Conservation (phyloP, 2,888 invertebrate species). For the Drosophila helvetica region DNA sequence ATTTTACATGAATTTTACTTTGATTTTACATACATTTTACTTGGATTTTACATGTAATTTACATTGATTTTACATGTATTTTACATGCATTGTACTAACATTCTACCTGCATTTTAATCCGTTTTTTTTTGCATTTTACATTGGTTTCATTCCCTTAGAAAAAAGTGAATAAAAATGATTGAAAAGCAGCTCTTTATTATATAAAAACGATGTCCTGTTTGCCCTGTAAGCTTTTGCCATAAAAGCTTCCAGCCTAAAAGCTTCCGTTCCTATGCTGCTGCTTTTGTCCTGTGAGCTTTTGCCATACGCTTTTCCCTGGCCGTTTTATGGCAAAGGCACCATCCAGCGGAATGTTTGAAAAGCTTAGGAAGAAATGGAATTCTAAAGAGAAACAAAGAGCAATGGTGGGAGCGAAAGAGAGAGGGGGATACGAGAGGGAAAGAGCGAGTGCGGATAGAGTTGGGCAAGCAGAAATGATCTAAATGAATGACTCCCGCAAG, state of each 20-base stretch:
- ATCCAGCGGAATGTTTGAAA: constrained; percentile 17
- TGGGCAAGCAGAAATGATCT: constrained; percentile 39
- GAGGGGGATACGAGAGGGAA: neutral
- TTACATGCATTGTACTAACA: too few species aligned
- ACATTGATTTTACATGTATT: too few species aligned
- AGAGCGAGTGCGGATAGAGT: neutral
- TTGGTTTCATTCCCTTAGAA: too few species aligned
- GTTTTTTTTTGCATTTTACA: too few species aligned
- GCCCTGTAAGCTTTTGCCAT: neutral
- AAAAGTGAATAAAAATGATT: too few species aligned
- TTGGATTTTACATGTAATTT: neutral
- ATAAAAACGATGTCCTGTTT: neutral
- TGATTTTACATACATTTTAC: neutral
- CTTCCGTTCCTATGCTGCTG: too few species aligned
- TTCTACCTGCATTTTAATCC: too few species aligned
- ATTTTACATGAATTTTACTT: neutral
- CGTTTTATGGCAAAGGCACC: constrained; percentile 39
- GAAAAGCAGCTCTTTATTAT: too few species aligned
- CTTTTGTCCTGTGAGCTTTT: neutral
- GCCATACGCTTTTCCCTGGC: neutral
- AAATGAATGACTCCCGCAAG: constrained; percentile 39
- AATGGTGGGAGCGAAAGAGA: neutral
- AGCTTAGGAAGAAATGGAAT: neutral
- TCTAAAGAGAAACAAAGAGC: neutral
- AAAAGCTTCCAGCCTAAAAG: neutral